A percentile compares a stretch with the other conserved stretches of the same genome.
Evolutionary conservation across 1,140 invertebrate species (phyloP).

Genomic region (Druon quercuslanigerum): DNA sequence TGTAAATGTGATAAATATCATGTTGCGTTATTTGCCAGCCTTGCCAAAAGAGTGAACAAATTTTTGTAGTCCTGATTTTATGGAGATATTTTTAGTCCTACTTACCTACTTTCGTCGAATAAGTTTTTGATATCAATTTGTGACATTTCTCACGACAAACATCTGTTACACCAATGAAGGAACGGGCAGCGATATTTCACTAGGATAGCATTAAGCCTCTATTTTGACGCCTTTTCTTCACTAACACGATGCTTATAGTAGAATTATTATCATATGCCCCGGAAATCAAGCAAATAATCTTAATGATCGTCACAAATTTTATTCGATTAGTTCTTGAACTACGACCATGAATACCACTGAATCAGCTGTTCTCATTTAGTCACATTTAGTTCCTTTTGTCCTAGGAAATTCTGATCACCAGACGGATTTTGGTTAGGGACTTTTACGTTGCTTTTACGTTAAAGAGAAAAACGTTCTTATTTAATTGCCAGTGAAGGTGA

Average conservation of each 20-base stretch:
- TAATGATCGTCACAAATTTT: background rate
- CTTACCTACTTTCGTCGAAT: conserved; percentile 72
- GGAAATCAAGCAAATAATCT: background rate
- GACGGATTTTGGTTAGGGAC: background rate
- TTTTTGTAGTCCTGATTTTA: conserved; percentile 25
- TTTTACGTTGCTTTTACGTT: background rate
- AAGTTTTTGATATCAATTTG: conserved; percentile 72
- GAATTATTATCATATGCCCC: background rate
- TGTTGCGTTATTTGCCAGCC: background rate
- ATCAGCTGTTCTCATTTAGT: conserved; percentile 4
- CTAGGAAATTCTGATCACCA: background rate
- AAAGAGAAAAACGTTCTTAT: background rate
- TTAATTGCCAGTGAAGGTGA: too few relatives aligned
- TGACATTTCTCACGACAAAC: conserved; percentile 73
- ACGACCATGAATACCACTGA: background rate
- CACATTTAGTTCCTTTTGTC: background rate
- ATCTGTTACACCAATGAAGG: conserved; percentile 62
- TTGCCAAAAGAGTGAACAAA: conserved; percentile 19
- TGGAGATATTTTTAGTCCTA: conserved; percentile 35
- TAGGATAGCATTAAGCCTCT: background rate
- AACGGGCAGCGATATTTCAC: background rate
- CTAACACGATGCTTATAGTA: background rate
- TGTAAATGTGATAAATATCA: background rate
- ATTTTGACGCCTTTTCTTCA: background rate
- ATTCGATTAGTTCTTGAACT: background rate